Evolutionary conservation across 2,888 invertebrate genomes (phyloP).

Genomic region (Choristoneura rosaceana): DNA sequence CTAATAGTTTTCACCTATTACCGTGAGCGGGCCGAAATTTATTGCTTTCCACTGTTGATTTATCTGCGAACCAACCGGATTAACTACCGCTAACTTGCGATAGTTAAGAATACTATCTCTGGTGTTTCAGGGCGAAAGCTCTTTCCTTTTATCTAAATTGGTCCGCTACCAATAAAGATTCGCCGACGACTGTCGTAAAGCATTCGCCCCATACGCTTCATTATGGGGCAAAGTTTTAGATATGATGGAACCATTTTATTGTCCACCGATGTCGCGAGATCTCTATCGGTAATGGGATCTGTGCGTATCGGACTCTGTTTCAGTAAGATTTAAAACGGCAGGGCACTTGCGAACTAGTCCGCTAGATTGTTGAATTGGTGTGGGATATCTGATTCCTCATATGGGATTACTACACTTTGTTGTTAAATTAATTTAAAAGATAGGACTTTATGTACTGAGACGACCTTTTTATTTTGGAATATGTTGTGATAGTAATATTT

Average conservation of each 20-base stretch:
- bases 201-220: constrained; percentile 85
- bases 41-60: constrained; percentile 83
- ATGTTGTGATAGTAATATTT: background rate
- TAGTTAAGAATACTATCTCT: constrained; percentile 85
- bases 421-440: constrained; percentile 2
- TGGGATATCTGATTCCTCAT: constrained; percentile 15
- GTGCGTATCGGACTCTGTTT: constrained; percentile 60
- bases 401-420: background rate
- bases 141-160: constrained; percentile 86
- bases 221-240: constrained; percentile 85
- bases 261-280: constrained; percentile 84
- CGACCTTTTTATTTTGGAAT: background rate
- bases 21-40: constrained; percentile 77
- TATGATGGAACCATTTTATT: constrained; percentile 85
- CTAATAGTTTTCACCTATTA: constrained; percentile 86
- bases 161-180: constrained; percentile 85
- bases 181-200: constrained; percentile 84
- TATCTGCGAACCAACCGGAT: constrained; percentile 79
- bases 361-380: constrained; percentile 52
- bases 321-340: constrained; percentile 58
- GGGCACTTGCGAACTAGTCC: constrained; percentile 55
- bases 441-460: background rate
- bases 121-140: constrained; percentile 83
- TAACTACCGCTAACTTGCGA: constrained; percentile 85
- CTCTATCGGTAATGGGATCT: constrained; percentile 82